A percentile compares a stretch with the other conserved stretches of the same genome.
Conservation (phyloP, 2,888 invertebrate genomes). For the Barypeithes pellucidus region DNA sequence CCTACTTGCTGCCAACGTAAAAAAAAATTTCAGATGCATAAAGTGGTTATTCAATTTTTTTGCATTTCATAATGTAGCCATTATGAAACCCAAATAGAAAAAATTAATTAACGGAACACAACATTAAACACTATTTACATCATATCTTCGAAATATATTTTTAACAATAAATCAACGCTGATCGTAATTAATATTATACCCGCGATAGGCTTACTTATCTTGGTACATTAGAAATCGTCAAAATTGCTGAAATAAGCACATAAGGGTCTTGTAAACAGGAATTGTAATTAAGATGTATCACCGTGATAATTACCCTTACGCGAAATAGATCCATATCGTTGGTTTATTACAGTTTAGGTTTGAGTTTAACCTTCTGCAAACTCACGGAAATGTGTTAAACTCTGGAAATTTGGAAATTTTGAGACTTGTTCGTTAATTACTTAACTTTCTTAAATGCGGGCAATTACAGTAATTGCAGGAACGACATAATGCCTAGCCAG, state of each 20-base stretch:
- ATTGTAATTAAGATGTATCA: slow-evolving; percentile 41
- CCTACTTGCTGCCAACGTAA: no score
- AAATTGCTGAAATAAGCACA: slow-evolving; percentile 24
- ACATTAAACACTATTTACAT: background rate
- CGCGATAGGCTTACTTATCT: background rate
- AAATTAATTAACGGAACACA: background rate
- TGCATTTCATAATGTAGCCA: no score
- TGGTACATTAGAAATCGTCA: background rate
- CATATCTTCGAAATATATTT: background rate
- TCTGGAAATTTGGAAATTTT: slow-evolving; percentile 16
- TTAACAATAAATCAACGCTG: slow-evolving; percentile 1
- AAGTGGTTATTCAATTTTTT: no score
- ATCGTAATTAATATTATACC: background rate
- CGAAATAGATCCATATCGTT: slow-evolving; percentile 39
- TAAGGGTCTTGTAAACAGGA: slow-evolving; percentile 23
- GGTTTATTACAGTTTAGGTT: slow-evolving; percentile 40
- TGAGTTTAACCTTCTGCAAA: slow-evolving; percentile 37
- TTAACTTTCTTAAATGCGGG: background rate
- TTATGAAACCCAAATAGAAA: no score
- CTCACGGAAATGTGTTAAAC: slow-evolving; percentile 20
- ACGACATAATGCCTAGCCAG: no score
- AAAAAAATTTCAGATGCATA: no score
- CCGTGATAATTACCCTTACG: slow-evolving; percentile 33
- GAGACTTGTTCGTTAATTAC: background rate
- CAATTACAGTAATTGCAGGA: background rate